Evolutionary conservation across 2,888 invertebrate genomes (phyloP).

Genomic region (Aspidiotus destructor): DNA sequence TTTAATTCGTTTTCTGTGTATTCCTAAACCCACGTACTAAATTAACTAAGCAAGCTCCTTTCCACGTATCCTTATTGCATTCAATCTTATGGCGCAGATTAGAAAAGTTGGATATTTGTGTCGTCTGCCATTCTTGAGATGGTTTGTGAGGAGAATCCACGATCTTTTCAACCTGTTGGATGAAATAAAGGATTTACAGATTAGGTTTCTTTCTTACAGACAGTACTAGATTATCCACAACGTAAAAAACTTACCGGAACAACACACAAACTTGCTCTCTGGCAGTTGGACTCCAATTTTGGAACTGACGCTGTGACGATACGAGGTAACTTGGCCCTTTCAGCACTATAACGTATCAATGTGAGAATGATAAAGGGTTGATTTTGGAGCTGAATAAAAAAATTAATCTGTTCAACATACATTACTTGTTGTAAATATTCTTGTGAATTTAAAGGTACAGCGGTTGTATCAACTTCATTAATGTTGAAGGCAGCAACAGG

Average conservation of each 20-base stretch:
- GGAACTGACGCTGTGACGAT: slow-evolving; percentile 22
- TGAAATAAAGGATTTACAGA: neutral
- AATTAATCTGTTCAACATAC: neutral
- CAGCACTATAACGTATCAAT: slow-evolving; percentile 16
- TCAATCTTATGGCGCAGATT: slow-evolving; percentile 11
- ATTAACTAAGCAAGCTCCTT: neutral
- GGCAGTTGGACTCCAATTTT: neutral
- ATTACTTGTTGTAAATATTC: slow-evolving; percentile 29
- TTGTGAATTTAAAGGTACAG: slow-evolving; percentile 22
- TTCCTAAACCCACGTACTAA: slow-evolving; percentile 8
- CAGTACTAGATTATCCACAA: too few species aligned
- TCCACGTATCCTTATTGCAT: slow-evolving; percentile 21
- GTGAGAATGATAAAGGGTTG: neutral
- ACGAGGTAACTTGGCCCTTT: slow-evolving; percentile 22
- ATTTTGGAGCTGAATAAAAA: neutral
- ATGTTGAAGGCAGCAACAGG: slow-evolving; percentile 21
- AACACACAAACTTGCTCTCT: neutral
- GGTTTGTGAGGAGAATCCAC: slow-evolving; percentile 6
- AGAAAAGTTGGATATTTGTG: slow-evolving; percentile 21
- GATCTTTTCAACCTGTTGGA: slow-evolving; percentile 10
- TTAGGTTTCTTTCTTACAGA: neutral
- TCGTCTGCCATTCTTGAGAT: slow-evolving; percentile 13
- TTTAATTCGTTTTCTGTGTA: too few species aligned
- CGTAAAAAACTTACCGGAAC: slow-evolving; percentile 7
- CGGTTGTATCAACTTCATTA: slow-evolving; percentile 4